These are phyloP conservation scores for Heliconius hewitsoni DNA, from an alignment of 1,140 invertebrate species.

Conservation along the genomic window DNA sequence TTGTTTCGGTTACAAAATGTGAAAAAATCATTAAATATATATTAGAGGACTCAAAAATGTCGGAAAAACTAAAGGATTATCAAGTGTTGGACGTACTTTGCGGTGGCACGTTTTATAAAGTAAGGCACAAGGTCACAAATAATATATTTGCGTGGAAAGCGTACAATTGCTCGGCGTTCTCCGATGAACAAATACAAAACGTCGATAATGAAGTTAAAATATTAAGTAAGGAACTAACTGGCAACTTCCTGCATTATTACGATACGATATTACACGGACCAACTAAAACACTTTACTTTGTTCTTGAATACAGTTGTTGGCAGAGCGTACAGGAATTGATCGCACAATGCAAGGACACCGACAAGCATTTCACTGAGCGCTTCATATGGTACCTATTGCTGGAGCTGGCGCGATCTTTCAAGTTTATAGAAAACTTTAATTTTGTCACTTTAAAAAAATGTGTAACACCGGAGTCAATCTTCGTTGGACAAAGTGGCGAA, in stretches of 20 bases:
- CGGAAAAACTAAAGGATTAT: conserved; percentile 75
- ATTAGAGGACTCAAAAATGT: conserved; percentile 52
- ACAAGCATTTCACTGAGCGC: conserved; percentile 66
- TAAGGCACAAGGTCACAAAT: conserved; percentile 77
- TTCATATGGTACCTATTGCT: conserved; percentile 74
- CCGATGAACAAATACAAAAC: conserved; percentile 71
- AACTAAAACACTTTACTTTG: conserved; percentile 74
- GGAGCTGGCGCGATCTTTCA: conserved; percentile 64
- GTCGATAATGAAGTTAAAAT: conserved; percentile 68
- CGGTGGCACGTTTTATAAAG: conserved; percentile 76
- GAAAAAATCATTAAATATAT: conserved; percentile 42
- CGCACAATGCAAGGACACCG: conserved; percentile 55
- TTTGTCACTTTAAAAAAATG: conserved; percentile 64
- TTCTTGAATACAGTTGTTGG: conserved; percentile 71
- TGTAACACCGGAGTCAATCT: conserved; percentile 60
- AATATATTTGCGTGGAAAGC: conserved; percentile 77
- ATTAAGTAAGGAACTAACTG: conserved; percentile 63
- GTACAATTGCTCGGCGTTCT: conserved; percentile 69
- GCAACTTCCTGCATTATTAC: conserved; percentile 66
- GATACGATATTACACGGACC: conserved; percentile 71
- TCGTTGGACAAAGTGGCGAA: conserved; percentile 60
- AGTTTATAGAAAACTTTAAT: conserved; percentile 55
- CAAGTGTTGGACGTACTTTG: conserved; percentile 76
- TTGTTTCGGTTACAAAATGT: conserved; percentile 76
- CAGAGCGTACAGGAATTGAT: conserved; percentile 65